phyloP scores from a whole-genome alignment of 2,113 vertebrate species.

The Tragulus kanchil region DNA sequence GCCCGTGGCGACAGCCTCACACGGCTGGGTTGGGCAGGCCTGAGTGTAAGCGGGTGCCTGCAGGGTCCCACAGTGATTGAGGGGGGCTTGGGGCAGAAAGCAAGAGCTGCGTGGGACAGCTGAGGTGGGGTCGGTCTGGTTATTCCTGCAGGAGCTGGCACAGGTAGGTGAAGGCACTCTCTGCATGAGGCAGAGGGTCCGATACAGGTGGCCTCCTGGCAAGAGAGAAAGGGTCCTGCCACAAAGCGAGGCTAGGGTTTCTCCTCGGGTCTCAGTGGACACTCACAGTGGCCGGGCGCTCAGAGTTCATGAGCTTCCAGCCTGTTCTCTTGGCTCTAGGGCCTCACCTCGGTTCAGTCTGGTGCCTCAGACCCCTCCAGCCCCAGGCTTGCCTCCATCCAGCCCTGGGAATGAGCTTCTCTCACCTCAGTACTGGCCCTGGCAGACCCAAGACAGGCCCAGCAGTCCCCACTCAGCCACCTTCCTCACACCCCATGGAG shows the following conservation, averaged over 20 bases:
- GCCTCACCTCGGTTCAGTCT: not conserved
- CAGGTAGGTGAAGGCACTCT: not conserved
- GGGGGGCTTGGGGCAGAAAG: not conserved
- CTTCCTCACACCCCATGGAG: rapidly evolving
- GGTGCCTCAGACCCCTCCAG: not conserved
- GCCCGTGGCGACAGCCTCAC: rapidly evolving
- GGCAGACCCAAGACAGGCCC: not conserved
- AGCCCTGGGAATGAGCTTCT: not conserved
- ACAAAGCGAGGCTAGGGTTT: not conserved
- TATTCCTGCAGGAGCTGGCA: not conserved
- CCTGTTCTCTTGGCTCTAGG: not conserved
- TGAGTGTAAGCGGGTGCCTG: not conserved
- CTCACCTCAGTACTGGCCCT: not conserved
- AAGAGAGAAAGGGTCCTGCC: not conserved
- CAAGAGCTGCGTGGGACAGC: no score
- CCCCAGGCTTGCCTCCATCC: not conserved
- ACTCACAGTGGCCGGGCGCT: not conserved
- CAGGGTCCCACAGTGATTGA: no score
- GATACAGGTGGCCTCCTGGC: not conserved
- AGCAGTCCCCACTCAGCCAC: not conserved
- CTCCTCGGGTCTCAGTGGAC: not conserved
- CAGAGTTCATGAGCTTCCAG: not conserved
- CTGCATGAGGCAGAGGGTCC: not conserved
- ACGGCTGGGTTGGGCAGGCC: not conserved
- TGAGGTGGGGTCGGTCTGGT: not conserved